phyloP scores from a whole-genome alignment of 2,797 vertebrate genomes.

The Telmatherina bonti region DNA sequence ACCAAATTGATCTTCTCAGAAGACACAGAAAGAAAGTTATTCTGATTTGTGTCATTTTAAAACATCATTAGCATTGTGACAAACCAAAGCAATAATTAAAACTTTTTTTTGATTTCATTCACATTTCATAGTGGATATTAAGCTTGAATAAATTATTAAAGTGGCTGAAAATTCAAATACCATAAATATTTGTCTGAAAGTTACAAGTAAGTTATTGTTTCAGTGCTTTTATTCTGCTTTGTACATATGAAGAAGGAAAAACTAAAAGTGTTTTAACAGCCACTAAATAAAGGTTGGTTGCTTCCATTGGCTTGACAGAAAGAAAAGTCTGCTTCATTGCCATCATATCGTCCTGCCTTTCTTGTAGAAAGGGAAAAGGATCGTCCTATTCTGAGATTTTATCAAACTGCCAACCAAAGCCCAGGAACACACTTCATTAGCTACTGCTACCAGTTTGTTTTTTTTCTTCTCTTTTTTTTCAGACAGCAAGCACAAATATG shows the following conservation, averaged over 20 bases:
- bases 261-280: conserved; percentile 69
- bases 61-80: conserved; percentile 36
- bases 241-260: conserved; percentile 40
- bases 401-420: conserved; percentile 75
- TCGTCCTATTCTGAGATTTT: conserved; percentile 60
- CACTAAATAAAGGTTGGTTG: conserved; percentile 64
- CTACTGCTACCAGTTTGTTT: conserved; percentile 69
- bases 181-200: conserved; percentile 38
- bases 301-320: conserved; percentile 61
- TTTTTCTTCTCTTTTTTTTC: conserved; percentile 76
- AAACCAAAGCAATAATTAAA: conserved; percentile 20
- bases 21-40: too few species aligned
- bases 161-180: conserved; percentile 42
- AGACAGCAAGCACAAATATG: conserved; percentile 72
- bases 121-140: neutral
- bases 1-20: conserved; percentile 9
- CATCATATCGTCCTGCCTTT: conserved; percentile 53
- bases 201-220: conserved; percentile 39
- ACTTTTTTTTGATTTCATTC: neutral
- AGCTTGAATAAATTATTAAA: conserved; percentile 32
- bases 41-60: too few species aligned
- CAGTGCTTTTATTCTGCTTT: conserved; percentile 29
- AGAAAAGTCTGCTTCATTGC: conserved; percentile 63
- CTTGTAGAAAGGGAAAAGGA: conserved; percentile 47
- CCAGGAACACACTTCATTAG: conserved; percentile 80